Evolutionary conservation across 30 jellyfish, hydroid and myxozoan genomes (phyloP).

Genomic region (Aurelia sp.): DNA sequence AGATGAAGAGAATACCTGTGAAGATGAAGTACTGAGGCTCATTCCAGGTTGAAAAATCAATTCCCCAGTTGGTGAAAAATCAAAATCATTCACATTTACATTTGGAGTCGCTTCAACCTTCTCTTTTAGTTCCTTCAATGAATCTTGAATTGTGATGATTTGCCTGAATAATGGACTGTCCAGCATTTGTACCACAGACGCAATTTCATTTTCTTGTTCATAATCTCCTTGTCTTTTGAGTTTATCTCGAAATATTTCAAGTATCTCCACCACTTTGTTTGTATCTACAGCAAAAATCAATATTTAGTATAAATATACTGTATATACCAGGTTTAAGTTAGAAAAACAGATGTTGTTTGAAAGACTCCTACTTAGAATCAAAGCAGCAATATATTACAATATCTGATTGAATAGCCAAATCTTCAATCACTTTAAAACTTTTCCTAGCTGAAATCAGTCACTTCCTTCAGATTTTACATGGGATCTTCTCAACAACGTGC

Average conservation of each 20-base stretch:
- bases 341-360: too few relatives aligned
- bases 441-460: too few relatives aligned
- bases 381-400: too few relatives aligned
- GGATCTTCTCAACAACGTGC: too few relatives aligned
- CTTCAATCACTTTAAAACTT: too few relatives aligned
- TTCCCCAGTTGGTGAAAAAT: slow-evolving; percentile 92
- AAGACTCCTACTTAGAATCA: too few relatives aligned
- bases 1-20: slow-evolving; percentile 25
- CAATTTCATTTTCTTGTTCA: slow-evolving; percentile 88
- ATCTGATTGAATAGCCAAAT: too few relatives aligned
- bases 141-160: slow-evolving; percentile 85
- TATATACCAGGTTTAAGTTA: too few relatives aligned
- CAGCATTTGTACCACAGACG: slow-evolving; percentile 88
- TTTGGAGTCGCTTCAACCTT: slow-evolving; percentile 42
- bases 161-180: slow-evolving; percentile 91
- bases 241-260: slow-evolving; percentile 84
- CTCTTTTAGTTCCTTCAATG: slow-evolving; percentile 71
- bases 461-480: too few relatives aligned
- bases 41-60: slow-evolving; percentile 72
- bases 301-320: too few relatives aligned
- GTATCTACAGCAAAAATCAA: slow-evolving; percentile 48
- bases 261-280: slow-evolving; percentile 76
- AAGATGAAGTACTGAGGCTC: slow-evolving; percentile 62
- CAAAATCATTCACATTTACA: slow-evolving; percentile 71
- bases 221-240: slow-evolving; percentile 87